These are phyloP conservation scores for Heliothis peltigera DNA, from an alignment of 2,888 invertebrate species.

Conservation along the genomic window DNA sequence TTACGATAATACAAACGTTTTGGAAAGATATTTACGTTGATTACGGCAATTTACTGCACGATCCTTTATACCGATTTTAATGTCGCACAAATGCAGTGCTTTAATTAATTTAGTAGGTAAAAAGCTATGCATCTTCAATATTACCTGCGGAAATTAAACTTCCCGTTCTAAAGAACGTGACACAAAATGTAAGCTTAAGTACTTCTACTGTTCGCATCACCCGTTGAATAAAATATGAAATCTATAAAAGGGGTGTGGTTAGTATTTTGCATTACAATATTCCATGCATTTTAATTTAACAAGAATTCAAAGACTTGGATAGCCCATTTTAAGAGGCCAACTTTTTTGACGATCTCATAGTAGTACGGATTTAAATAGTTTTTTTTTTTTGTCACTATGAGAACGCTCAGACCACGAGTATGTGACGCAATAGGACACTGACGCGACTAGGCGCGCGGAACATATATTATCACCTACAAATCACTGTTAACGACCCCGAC, in stretches of 20 bases:
- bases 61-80: conserved; percentile 12
- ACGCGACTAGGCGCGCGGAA: conserved; percentile 53
- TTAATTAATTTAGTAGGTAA: conserved; percentile 23
- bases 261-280: conserved; percentile 25
- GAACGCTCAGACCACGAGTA: conserved; percentile 27
- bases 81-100: conserved; percentile 1
- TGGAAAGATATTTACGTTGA: conserved; percentile 47
- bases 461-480: conserved; percentile 72
- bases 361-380: conserved; percentile 17
- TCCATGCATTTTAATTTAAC: conserved; percentile 34
- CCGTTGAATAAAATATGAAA: conserved; percentile 40
- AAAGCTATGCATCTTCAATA: conserved; percentile 28
- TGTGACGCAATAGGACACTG: conserved; percentile 48
- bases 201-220: conserved; percentile 1
- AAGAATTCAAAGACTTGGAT: conserved; percentile 9
- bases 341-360: conserved; percentile 9
- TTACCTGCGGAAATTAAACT: conserved; percentile 17
- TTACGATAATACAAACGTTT: conserved; percentile 39
- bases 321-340: not conserved
- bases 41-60: conserved; percentile 41
- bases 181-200: conserved; percentile 36
- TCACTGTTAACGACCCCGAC: conserved; percentile 68
- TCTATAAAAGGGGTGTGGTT: conserved; percentile 20
- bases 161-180: conserved; percentile 22
- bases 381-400: conserved; percentile 18